These are phyloP conservation scores for Lithophane ornitopus DNA, from an alignment of 2,888 invertebrate genomes.

Conservation along the genomic window DNA sequence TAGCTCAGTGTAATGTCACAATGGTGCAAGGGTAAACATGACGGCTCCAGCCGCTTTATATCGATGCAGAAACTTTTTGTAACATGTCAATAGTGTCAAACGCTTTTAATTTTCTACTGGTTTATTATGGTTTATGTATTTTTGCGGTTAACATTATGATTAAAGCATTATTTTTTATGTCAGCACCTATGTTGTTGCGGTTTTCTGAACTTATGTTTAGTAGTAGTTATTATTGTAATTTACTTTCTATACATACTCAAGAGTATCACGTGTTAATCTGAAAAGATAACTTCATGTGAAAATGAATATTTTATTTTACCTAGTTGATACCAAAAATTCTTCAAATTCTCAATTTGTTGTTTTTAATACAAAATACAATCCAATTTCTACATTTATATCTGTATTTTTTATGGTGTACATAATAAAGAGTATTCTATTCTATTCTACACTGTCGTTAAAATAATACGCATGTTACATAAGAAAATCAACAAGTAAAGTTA, in stretches of 20 bases:
- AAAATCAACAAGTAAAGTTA: constrained; percentile 1
- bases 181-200: not conserved
- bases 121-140: not conserved
- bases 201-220: not conserved
- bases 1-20: constrained; percentile 52
- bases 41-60: constrained; percentile 22
- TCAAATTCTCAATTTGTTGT: not conserved
- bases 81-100: constrained; percentile 14
- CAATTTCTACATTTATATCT: no score
- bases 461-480: not conserved
- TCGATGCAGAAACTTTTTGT: constrained; percentile 27
- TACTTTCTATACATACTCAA: not conserved
- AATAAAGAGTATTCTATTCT: no score
- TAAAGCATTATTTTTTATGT: not conserved
- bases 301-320: not conserved
- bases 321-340: no score
- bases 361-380: no score
- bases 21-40: constrained; percentile 24
- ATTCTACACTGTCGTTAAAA: no score
- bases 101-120: not conserved
- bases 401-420: no score
- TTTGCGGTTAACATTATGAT: not conserved
- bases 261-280: not conserved
- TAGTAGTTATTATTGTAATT: not conserved
- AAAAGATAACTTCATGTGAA: not conserved